Evolutionary conservation across 2,888 invertebrate species (phyloP), one percentile per base, ranked within the genome.

Genomic region (Bhutanitis thaidina): DNA sequence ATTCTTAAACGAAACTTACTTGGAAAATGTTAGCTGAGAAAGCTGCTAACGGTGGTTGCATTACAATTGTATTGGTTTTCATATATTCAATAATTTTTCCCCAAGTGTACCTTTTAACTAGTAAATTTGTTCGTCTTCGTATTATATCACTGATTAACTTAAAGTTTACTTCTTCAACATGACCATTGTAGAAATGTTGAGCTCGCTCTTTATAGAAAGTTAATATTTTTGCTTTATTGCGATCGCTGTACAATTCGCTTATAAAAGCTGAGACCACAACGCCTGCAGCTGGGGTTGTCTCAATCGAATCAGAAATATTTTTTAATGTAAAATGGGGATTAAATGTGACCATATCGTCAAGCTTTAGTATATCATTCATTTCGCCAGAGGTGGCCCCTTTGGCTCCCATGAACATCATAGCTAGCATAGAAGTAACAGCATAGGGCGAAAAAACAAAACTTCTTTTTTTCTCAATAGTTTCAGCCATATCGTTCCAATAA

Each of bases 351-450:
- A 96, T 95, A 58, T 97, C 96, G 69, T 97, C 97, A 12, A 97
- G 83, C 63, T 93, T 93, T 0, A 97, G 83, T 9, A 97, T 92
- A 67, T 96, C 96, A 69, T 97, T 96, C 94, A 97, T 96, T 90
- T 96, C 96, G 0, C 95, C 96, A 0, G 97, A 96, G 0, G 97
- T 97, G 1, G 95, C 92, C 1, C 96, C 96, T 59, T 95, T 91
- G 0, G 97, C 96, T 0, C 96, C 96, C 64, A 97, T 90, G 74
- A 96, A 97, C 53, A 97, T 93, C 96, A 97, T 96, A 0, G 96
- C 95, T n/a, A 97, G 77, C 82, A 96, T 92, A 0, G 96, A 96
- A 0, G 95, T 95, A 49, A 95, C 91, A 0, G 96, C 95, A 67
- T 96, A 97, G 0, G 96, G 96, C 0, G 96, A 96, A 13, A 96